Conservation (phyloP, 2,113 vertebrate species). For the Drymodes brunneopygia region DNA sequence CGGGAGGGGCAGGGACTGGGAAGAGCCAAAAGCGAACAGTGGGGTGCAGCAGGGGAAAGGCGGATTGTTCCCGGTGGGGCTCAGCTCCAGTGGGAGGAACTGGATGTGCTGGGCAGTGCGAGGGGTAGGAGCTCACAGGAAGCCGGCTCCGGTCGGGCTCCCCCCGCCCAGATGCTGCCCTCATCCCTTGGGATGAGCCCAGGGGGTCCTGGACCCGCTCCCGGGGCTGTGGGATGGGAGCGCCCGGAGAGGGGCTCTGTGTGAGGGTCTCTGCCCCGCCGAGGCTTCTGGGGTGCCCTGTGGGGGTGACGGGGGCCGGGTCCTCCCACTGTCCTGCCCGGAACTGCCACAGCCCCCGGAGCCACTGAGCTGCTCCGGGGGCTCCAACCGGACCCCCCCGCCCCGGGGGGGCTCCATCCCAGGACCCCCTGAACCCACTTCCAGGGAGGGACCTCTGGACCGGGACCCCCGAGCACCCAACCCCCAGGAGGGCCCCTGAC, state of each 20-base stretch:
- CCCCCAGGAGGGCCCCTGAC: not conserved
- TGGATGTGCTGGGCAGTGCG: not conserved
- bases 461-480: not conserved
- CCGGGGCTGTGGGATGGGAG: not conserved
- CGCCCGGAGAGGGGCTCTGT: not conserved
- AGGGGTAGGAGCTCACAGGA: no score
- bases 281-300: not conserved
- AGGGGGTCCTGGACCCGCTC: not conserved
- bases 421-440: not conserved
- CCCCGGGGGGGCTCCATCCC: not conserved
- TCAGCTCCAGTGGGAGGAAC: fast-evolving
- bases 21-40: not conserved
- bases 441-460: fast-evolving
- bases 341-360: not conserved
- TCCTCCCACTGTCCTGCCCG: not conserved
- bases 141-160: not conserved
- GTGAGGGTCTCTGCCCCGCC: not conserved
- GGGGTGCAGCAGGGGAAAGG: not conserved
- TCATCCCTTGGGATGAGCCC: not conserved
- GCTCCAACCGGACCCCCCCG: fast-evolving
- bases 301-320: no score
- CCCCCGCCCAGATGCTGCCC: not conserved
- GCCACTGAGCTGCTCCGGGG: not conserved
- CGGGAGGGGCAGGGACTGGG: not conserved
- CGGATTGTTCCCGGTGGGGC: not conserved